A percentile compares a stretch with the other conserved stretches of the same genome.
Evolutionary conservation across 2,113 vertebrate species (phyloP).

Genomic region (Oryctolagus cuniculus): DNA sequence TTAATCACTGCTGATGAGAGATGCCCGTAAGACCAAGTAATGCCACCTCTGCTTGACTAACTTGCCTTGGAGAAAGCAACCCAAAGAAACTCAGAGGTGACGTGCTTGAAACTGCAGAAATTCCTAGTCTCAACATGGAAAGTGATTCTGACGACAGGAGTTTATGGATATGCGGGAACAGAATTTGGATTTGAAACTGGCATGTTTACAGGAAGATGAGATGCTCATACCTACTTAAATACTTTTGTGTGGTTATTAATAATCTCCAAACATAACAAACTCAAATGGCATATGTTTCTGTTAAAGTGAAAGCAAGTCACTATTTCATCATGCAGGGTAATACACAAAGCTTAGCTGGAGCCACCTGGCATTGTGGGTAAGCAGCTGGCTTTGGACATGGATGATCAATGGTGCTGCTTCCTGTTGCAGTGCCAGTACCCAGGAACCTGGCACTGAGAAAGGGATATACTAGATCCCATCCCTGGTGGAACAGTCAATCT

Average conservation of each 20-base stretch:
- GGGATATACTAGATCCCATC: slow-evolving; percentile 73
- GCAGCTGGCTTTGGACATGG: slow-evolving; percentile 12
- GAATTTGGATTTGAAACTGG: slow-evolving; percentile 70
- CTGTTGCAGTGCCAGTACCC: not conserved
- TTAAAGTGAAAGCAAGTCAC: slow-evolving; percentile 57
- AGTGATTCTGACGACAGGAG: slow-evolving; percentile 41
- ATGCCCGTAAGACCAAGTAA: slow-evolving; percentile 7
- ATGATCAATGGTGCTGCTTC: slow-evolving; percentile 23
- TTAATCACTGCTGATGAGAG: slow-evolving; percentile 2
- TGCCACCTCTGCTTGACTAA: not conserved
- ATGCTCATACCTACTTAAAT: slow-evolving; percentile 66
- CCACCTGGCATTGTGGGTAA: not conserved
- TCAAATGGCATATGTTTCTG: slow-evolving; percentile 69
- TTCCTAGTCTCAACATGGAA: not conserved
- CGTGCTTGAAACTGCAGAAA: slow-evolving; percentile 22
- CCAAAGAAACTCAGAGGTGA: not conserved
- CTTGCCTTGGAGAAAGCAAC: slow-evolving; percentile 38
- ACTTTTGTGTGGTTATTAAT: slow-evolving; percentile 70
- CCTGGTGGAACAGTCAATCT: slow-evolving; percentile 68
- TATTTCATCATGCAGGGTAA: not conserved
- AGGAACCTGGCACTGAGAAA: slow-evolving; percentile 58
- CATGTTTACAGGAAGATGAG: slow-evolving; percentile 57
- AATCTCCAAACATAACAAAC: slow-evolving; percentile 62
- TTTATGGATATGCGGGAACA: slow-evolving; percentile 56
- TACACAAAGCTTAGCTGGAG: slow-evolving; percentile 28